Evolutionary conservation across 2,797 vertebrate species (phyloP).

Genomic region (Enteromius trimaculatus): DNA sequence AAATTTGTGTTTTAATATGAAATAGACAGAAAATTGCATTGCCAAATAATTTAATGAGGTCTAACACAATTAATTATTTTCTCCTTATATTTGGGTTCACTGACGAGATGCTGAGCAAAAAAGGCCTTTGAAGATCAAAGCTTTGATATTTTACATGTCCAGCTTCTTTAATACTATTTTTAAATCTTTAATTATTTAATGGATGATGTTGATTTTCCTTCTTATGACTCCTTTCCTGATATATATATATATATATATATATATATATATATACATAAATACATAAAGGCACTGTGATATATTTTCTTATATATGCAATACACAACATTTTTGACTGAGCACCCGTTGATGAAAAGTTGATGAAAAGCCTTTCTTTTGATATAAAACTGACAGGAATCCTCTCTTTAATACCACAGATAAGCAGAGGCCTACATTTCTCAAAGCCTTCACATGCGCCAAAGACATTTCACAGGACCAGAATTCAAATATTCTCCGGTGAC

Average conservation of each 20-base stretch:
- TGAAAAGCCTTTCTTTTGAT: background rate
- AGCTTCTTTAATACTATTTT: background rate
- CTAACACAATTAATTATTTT: background rate
- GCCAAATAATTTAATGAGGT: background rate
- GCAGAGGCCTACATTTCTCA: conserved; percentile 10
- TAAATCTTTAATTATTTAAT: background rate
- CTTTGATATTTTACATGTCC: background rate
- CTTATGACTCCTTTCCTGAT: background rate
- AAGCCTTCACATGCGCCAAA: background rate
- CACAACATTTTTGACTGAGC: background rate
- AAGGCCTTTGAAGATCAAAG: conserved; percentile 2
- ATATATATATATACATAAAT: background rate
- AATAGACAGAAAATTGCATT: background rate
- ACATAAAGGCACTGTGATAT: too few species aligned
- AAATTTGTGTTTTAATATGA: background rate
- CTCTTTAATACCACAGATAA: background rate
- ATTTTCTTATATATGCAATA: background rate
- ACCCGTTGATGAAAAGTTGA: background rate
- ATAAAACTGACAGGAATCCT: conserved; percentile 1
- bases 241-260: background rate
- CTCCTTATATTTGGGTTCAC: conserved; percentile 3
- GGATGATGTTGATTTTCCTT: background rate
- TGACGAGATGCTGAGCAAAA: background rate
- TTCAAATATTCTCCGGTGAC: background rate
- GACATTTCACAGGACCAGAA: background rate